A percentile compares a stretch with the other conserved stretches of the same genome.
These are phyloP conservation scores for Perizoma affinitatum DNA, from an alignment of 2,888 invertebrate genomes.

Conservation along the genomic window DNA sequence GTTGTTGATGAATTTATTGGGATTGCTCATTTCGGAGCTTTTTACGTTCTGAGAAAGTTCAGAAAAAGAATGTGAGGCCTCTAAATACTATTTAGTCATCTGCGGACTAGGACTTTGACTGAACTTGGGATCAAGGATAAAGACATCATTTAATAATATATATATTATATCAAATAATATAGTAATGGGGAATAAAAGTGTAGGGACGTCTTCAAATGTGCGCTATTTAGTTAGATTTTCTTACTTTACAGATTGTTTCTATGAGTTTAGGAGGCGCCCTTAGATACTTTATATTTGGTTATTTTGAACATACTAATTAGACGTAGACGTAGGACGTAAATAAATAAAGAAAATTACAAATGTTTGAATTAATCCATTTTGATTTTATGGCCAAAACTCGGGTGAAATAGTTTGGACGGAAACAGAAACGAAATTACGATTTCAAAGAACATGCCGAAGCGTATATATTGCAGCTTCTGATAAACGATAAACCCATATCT, in stretches of 20 bases:
- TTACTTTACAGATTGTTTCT: too few relatives aligned
- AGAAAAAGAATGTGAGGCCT: background rate
- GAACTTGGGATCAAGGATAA: too few relatives aligned
- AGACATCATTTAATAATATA: too few relatives aligned
- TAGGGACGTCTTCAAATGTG: too few relatives aligned
- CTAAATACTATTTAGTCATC: too few relatives aligned
- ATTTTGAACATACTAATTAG: too few relatives aligned
- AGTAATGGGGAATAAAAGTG: too few relatives aligned
- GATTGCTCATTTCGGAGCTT: slow-evolving; percentile 8
- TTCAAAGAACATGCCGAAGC: slow-evolving; percentile 52
- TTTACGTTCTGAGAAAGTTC: slow-evolving; percentile 3
- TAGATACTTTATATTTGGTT: too few relatives aligned
- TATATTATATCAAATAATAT: too few relatives aligned
- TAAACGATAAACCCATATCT: slow-evolving; percentile 61
- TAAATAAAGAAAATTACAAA: slow-evolving; percentile 19
- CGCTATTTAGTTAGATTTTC: too few relatives aligned
- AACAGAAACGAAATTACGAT: slow-evolving; percentile 53
- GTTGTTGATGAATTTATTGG: slow-evolving; percentile 22
- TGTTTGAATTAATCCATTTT: slow-evolving; percentile 29
- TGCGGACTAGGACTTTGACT: too few relatives aligned
- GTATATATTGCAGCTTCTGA: slow-evolving; percentile 55
- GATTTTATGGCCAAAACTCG: slow-evolving; percentile 32
- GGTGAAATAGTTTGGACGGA: slow-evolving; percentile 48
- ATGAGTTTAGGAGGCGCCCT: too few relatives aligned
- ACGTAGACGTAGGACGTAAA: slow-evolving; percentile 14